A percentile compares a stretch with the other conserved stretches of the same genome.
phyloP scores from a whole-genome alignment of 1,140 invertebrate genomes.

The Platyscapa corneri region DNA sequence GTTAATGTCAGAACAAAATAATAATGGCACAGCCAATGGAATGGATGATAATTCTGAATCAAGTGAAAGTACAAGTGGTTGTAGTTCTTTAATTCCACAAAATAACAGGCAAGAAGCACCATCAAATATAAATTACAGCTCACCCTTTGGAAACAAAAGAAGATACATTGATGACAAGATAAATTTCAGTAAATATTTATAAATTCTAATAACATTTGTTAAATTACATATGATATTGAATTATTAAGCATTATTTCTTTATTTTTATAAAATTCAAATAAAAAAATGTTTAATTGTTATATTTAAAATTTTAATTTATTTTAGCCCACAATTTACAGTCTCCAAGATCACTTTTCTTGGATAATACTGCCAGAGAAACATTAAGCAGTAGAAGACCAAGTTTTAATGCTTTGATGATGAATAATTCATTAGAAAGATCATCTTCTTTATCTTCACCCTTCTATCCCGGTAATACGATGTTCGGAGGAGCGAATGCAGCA shows the following conservation, averaged over 20 bases:
- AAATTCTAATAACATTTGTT: not conserved
- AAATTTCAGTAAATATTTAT: constrained; percentile 62
- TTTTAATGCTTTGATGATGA: constrained; percentile 77
- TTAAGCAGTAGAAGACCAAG: constrained; percentile 74
- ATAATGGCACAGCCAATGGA: constrained; percentile 67
- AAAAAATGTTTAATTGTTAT: not conserved
- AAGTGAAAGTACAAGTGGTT: constrained; percentile 75
- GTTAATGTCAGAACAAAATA: constrained; percentile 64
- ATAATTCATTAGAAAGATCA: constrained; percentile 63
- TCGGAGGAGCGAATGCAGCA: constrained; percentile 82
- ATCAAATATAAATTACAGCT: constrained; percentile 61
- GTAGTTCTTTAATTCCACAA: constrained; percentile 74
- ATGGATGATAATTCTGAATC: constrained; percentile 74
- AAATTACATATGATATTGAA: too few species aligned
- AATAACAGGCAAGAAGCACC: constrained; percentile 67
- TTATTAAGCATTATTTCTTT: too few species aligned
- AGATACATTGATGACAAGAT: constrained; percentile 66
- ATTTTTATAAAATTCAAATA: not conserved
- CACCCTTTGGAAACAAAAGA: constrained; percentile 63
- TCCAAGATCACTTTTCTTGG: constrained; percentile 66
- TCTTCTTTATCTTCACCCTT: constrained; percentile 79
- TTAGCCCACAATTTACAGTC: constrained; percentile 67
- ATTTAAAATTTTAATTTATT: constrained; percentile 47
- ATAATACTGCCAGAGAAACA: constrained; percentile 65
- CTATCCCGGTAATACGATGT: constrained; percentile 86